Evolutionary conservation across 2,113 vertebrate species (phyloP), one percentile per base, ranked within the genome.

Genomic region (Gavialis gangeticus): DNA sequence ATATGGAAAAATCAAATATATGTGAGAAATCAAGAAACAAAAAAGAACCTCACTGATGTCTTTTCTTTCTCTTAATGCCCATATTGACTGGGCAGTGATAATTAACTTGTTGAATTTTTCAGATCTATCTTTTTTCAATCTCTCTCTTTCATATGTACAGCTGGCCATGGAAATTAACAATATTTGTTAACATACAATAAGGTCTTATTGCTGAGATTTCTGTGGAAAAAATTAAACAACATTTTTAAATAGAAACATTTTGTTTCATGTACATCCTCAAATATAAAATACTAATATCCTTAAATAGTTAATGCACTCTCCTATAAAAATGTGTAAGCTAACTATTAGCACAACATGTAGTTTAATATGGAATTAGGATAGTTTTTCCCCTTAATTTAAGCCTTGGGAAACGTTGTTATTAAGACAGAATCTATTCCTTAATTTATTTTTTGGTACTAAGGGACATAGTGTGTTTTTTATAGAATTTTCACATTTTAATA

Each of bases 361-460:
- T 94, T 90, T 71, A 55, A 24, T 89, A 55, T 66, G 79, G 12
- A 13, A 60, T 0, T 22, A 3, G 54, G 86, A 46, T 12, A 55
- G 28, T 57, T 93, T 91, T 82, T 78, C 78, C 63, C 62, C n/a
- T 77, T 90, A 27, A 18, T 12, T 91, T 76, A 79, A 81, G 5
- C 18, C 71, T 3, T 69, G 46, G 46, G 75, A 92, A 84, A 60
- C 85, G 14, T 13, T 84, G 1, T 87, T 91, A 58, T 62, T 85
- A 89, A 59, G 77, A 22, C 87, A n/a, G 46, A 80, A 89, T 84
- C 89, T 67, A 58, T 11, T 15, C 34, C 37, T 81, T 69, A 63
- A 82, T n/a, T 71, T 71, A 62, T 91, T 73, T 4, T 88, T 92
- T 87, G 55, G 3, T 88, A 93, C 75, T 88, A 90, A 95, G 92